These are phyloP conservation scores for Pangasius larnaudii DNA, from an alignment of 2,797 vertebrate genomes.

Conservation along the genomic window DNA sequence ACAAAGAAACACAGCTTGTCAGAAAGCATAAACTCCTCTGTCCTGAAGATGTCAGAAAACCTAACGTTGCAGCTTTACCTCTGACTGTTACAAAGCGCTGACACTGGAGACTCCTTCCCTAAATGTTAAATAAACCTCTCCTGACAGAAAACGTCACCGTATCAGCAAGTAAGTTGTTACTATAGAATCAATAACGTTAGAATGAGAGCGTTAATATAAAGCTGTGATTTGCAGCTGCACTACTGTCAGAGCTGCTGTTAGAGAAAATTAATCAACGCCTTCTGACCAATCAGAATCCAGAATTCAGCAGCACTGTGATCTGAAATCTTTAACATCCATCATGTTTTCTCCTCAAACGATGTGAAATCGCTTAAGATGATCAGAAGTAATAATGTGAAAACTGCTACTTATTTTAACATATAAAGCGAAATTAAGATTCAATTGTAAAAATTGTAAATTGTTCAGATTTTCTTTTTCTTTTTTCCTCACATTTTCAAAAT, in stretches of 20 bases:
- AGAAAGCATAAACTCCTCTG: neutral
- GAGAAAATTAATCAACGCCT: neutral
- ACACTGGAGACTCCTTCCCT: neutral
- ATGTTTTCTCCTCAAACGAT: neutral
- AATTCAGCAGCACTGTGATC: neutral
- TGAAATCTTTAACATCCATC: neutral
- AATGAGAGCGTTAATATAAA: neutral
- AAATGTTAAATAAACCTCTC: neutral
- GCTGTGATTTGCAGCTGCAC: no score
- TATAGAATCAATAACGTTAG: neutral
- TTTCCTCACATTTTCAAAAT: neutral
- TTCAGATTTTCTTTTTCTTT: neutral
- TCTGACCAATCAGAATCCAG: neutral
- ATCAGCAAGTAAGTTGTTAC: neutral
- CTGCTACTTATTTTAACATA: constrained; percentile 27
- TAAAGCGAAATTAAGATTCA: constrained; percentile 29
- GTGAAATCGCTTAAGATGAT: constrained; percentile 2
- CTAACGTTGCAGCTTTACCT: neutral
- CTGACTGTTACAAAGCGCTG: neutral
- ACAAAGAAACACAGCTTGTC: neutral
- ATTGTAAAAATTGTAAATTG: neutral
- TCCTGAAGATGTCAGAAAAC: neutral
- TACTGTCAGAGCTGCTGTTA: neutral
- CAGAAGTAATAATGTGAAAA: constrained; percentile 14
- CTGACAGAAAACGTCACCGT: neutral